Evolutionary conservation across 92 coral and sea anemone species (phyloP), one percentile per base, ranked within the genome.

Genomic region (Phenganax subtilis): DNA sequence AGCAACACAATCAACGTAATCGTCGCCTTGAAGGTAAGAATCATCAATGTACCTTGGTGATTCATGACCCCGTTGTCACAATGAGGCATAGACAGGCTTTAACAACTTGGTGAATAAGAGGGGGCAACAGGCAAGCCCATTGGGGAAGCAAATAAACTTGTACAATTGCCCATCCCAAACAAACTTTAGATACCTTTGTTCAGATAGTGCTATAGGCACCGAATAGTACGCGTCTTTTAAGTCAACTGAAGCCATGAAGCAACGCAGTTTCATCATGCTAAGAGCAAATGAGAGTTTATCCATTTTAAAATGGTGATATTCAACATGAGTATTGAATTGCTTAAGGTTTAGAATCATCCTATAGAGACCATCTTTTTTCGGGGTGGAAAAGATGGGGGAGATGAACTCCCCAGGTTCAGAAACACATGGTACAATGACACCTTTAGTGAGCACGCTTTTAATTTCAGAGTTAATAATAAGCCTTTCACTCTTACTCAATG

Each of bases 371-470:
- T 76, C 69, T 59, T 57, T 56, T 59, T 76, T 76, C 8, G 53
- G 20, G 15, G 52, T 37, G 58, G 31, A 7, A 76, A 76, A 84
- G 10, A 84, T 77, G 55, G 87, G 84, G 60, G 84, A 77, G 55
- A 77, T 29, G 44, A 61, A 76, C 60, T 84, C 87, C 37, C 87
- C 84, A 60, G 78, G 66, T 70, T 76, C 87, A 76, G 78, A 37
- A 59, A 54, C 70, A 16, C 30, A 30, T 31, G 67, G 54, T 30
- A 68, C 12, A 77, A 77, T 67, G 15, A 84, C 87, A 57, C 84
- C 84, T 10, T 84, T 68, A n/a, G 78, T 64, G 0, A 55, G 75
- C 52, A 3, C 70, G 31, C 70, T 66, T 63, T 52, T 72, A 51
- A 65, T 66, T 66, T 77, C 70, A 75, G 86, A 57, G 69, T 60